Percentiles rank a stretch among this genome's conserved stretches.
Conservation (phyloP, 2,888 invertebrate species). For the Heteromyza rotundicornis region DNA sequence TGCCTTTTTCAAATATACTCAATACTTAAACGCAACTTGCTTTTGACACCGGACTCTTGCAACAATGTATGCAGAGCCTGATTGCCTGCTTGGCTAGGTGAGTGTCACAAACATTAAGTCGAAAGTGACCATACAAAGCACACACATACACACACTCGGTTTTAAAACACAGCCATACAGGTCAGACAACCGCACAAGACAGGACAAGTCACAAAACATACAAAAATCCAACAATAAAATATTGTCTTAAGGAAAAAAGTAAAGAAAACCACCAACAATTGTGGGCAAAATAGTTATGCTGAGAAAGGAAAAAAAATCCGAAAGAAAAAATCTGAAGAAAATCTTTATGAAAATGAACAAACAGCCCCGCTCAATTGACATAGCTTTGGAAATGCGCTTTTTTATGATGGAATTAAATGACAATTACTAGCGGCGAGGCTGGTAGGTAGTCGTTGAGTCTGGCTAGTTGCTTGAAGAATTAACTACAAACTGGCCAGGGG, state of each 20-base stretch:
- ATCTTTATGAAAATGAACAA: not conserved
- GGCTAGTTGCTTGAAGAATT: not conserved
- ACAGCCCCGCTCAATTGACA: not conserved
- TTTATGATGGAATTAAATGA: not conserved
- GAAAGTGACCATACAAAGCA: not conserved
- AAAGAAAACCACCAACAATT: not conserved
- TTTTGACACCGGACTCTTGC: not conserved
- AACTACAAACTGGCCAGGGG: not conserved
- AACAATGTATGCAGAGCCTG: not conserved
- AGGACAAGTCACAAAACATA: not conserved
- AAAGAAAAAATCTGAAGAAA: not conserved
- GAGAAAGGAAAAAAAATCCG: not conserved
- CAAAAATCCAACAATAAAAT: not conserved
- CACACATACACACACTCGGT: too few species aligned
- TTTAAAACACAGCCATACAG: not conserved
- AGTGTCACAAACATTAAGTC: not conserved
- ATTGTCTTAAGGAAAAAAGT: not conserved
- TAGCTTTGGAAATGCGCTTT: not conserved
- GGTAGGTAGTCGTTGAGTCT: conserved; percentile 38
- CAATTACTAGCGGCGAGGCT: conserved; percentile 6
- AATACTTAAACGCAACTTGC: conserved; percentile 1
- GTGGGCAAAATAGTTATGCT: not conserved
- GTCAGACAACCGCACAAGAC: conserved; percentile 1
- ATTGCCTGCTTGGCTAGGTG: too few species aligned
- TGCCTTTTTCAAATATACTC: too few species aligned